Base-by-base conservation (phyloP, 2,888 invertebrate genomes). In the Homarus gammarus region DNA sequence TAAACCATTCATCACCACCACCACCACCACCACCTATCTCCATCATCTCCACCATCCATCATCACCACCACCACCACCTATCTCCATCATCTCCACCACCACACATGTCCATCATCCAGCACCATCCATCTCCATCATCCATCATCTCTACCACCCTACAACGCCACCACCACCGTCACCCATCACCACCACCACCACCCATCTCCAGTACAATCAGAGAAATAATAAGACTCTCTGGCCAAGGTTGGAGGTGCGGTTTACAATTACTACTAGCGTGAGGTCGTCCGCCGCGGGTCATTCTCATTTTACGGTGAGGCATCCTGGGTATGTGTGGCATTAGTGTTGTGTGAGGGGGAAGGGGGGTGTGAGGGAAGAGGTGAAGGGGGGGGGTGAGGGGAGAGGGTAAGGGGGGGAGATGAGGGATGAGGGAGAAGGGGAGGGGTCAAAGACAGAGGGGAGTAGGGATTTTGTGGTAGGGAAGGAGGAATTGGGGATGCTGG, bases 251-350 rank as follows among this genome's bases (percentile, higher is more conserved):
- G 64, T 27, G 56, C 56, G 56, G 27, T n/a, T 64, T 27, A 64
- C 64, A 64, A 64, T 27, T 64, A 64, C 64, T 27, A 6, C 64
- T 5, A 1, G 2, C 3, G n/a, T n/a, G 27, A 10, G 27, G 27
- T 27, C 64, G 27, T 64, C 64, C 3, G 22, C 64, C 27, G 64
- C 64, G 64, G 27, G 27, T 64, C 64, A 64, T 27, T 64, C 64
- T 64, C n/a, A 27, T 64, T n/a, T 64, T 64, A 64, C 64, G 64
- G 64, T 64, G 64, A 64, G 64, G 64, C 6, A 64, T 64, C 64
- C 64, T 6, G 64, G 64, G 64, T 27, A 64, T 64, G 64, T 22
- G 64, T 64, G n/a, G 64, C 27, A 64, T 64, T 64, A 64, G 64
- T 27, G 64, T 2, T 27, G 3, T 22, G 3, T 22, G 18, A 5